Evolutionary conservation across 2,113 vertebrate species (phyloP), one percentile per base, ranked within the genome.

Genomic region (Perca flavescens): DNA sequence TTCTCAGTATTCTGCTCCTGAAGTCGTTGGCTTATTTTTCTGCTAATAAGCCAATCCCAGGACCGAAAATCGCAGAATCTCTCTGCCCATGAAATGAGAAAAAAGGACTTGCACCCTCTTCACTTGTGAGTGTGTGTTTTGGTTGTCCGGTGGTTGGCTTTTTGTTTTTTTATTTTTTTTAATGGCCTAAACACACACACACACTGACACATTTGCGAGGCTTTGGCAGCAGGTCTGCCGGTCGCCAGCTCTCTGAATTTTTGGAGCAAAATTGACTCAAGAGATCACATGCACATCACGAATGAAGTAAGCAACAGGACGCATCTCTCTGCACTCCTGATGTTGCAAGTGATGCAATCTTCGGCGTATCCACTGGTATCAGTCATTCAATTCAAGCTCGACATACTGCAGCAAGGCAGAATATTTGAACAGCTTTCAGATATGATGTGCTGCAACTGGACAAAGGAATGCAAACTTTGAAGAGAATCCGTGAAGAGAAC

Each of bases 211-310:
- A 78, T 60, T 52, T 54, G 46, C 21, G 3, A 70, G 56, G 84
- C 78, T 74, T 66, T 84, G 25, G 77, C 77, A 75, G 72, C 78
- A 25, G 63, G 2, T n/a, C 9, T 56, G 17, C 50, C n/a, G 0
- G 22, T 74, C 25, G 60, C 66, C 64, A 16, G 22, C 56, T 73
- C 58, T 58, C 43, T 49, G 54, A 78, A 71, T 74, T 75, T 65
- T 82, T 60, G 21, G 34, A 83, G 74, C 82, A 83, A 83, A 88
- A 90, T 81, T 78, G 62, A 87, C 88, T 85, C 22, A 62, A 54
- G 57, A 50, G 76, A 86, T 92, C 90, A 90, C 88, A 80, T 83
- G 86, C 40, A 14, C 47, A 66, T 87, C 80, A 80, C 85, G 92
- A 89, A 77, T 63, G 71, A 85, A 86, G 82, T 54, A 72, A 77